These are phyloP conservation scores for Diprion similis DNA, from an alignment of 1,140 invertebrate species.

Conservation along the genomic window DNA sequence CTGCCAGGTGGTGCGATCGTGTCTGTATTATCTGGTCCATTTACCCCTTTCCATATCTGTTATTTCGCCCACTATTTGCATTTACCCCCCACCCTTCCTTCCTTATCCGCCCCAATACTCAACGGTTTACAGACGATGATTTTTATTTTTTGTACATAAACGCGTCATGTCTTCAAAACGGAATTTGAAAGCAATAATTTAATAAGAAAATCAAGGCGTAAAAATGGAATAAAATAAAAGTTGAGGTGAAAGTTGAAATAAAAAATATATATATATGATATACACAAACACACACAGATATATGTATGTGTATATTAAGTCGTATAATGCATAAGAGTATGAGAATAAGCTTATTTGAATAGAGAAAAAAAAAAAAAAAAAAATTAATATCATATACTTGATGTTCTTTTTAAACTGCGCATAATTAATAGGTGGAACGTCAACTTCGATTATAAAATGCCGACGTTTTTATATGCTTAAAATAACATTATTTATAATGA, in stretches of 20 bases:
- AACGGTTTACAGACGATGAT: conserved; percentile 33
- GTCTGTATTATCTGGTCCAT: conserved; percentile 33
- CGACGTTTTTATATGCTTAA: no score
- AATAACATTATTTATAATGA: no score
- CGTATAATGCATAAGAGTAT: conserved; percentile 31
- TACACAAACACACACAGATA: conserved; percentile 23
- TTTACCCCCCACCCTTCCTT: conserved; percentile 14
- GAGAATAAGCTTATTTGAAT: no score
- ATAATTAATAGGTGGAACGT: no score
- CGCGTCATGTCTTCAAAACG: conserved; percentile 52
- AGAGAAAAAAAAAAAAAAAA: background rate
- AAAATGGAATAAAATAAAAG: conserved; percentile 33
- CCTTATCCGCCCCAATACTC: conserved; percentile 18
- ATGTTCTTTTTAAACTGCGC: no score
- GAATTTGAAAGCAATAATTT: conserved; percentile 60
- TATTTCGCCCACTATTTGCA: background rate
- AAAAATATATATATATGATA: conserved; percentile 37
- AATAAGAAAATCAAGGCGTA: conserved; percentile 34
- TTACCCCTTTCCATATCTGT: conserved; percentile 12
- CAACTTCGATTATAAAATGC: no score
- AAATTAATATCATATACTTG: background rate
- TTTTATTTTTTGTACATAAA: conserved; percentile 41
- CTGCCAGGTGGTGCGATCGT: conserved; percentile 33
- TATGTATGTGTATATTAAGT: conserved; percentile 31
- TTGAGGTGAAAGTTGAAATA: conserved; percentile 17